A percentile compares a stretch with the other conserved stretches of the same genome.
Evolutionary conservation across 1,140 invertebrate genomes (phyloP).

Genomic region (Trissolcus basalis): DNA sequence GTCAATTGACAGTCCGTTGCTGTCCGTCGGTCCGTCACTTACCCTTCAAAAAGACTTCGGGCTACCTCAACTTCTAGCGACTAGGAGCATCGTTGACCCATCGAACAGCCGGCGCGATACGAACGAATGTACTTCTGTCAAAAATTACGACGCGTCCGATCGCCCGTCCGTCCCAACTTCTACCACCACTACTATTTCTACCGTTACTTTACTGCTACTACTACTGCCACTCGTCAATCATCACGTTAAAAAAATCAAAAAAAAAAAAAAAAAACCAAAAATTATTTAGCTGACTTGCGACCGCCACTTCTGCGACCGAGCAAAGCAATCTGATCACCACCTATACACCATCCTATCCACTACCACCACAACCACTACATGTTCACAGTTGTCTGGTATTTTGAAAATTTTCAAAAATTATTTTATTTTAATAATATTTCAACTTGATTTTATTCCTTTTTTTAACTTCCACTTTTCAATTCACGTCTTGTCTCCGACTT

Average conservation of each 20-base stretch:
- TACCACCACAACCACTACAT: conserved; percentile 74
- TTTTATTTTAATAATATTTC: conserved; percentile 61
- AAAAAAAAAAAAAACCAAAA: conserved; percentile 28
- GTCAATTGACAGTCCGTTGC: conserved; percentile 72
- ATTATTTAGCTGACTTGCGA: conserved; percentile 70
- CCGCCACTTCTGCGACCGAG: conserved; percentile 72
- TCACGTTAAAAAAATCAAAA: conserved; percentile 65
- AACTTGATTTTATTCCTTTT: conserved; percentile 3
- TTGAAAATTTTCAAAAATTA: conserved; percentile 74
- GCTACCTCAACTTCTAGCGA: conserved; percentile 67
- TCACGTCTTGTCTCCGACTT: conserved; percentile 32
- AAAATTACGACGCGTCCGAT: conserved; percentile 68
- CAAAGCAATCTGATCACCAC: conserved; percentile 75
- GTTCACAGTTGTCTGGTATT: conserved; percentile 76
- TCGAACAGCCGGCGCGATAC: conserved; percentile 70
- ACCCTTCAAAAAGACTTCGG: conserved; percentile 69
- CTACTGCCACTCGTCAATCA: conserved; percentile 72
- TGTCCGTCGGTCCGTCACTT: conserved; percentile 70
- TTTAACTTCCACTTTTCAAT: conserved; percentile 28
- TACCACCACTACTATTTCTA: conserved; percentile 62
- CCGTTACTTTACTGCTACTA: conserved; percentile 66
- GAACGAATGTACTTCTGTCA: conserved; percentile 68
- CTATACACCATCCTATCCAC: conserved; percentile 75
- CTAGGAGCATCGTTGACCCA: conserved; percentile 71
- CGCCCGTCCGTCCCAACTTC: conserved; percentile 70